Evolutionary conservation across 2,888 invertebrate species (phyloP), one percentile per base, ranked within the genome.

Genomic region (Meghimatium bilineatum): DNA sequence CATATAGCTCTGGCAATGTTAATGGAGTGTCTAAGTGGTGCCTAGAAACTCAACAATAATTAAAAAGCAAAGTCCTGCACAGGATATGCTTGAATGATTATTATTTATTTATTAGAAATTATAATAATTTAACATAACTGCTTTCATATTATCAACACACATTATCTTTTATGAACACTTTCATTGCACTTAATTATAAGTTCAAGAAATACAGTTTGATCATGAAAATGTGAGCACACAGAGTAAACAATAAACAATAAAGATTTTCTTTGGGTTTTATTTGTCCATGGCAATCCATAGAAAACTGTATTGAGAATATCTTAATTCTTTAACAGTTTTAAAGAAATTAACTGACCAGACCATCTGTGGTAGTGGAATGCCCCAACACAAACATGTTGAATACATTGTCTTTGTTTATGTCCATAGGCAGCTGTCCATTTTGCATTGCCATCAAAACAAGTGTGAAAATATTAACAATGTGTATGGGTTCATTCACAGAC

Each of bases 251-350:
- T 38, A 63, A 75, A 56, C 52, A 29, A 36, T 38, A 63, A 44
- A 74, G 52, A 29, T 49, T 23, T 52, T 74, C 74, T 74, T 74
- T 74, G 74, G 74, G 74, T 74, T 74, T 74, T 52, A 49, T 74
- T 52, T 74, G 52, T 74, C 52, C 32, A 52, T 74, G 52, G 52
- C 17, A 32, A 49, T 38, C n/a, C 74, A 74, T 14, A 32, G 32
- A 52, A 74, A 71, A 26, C 36, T 38, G 38, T 38, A 66, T n/a
- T 72, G 72, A 72, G 44, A 72, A 71, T 23, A 74, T 23, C 10
- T 29, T 29, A 52, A 2, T 52, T 74, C 52, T 49, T 52, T 20
- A 20, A 74, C 52, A 52, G 32, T 32, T 52, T 52, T 5, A 74
- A 38, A 38, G 32, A 74, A 52, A 52, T 52, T n/a, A 32, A 74